These are phyloP conservation scores for Trichogramma evanescens DNA, from an alignment of 2,888 invertebrate genomes.

Conservation along the genomic window DNA sequence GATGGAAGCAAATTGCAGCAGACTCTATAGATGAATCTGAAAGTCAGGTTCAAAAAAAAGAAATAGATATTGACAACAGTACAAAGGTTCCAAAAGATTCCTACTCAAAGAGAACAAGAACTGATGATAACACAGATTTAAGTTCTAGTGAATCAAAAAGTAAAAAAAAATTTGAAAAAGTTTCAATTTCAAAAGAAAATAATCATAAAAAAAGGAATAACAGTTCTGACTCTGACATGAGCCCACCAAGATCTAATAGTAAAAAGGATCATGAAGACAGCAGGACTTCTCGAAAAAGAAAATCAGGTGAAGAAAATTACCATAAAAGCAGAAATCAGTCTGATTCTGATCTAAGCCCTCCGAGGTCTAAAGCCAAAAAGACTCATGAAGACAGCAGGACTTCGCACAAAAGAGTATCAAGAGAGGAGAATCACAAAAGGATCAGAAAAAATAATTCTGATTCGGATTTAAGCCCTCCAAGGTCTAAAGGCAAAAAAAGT, in stretches of 20 bases:
- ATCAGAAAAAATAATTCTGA: conserved; percentile 25
- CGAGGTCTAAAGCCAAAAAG: conserved; percentile 23
- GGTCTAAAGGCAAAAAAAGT: conserved; percentile 27
- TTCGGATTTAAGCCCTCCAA: conserved; percentile 35
- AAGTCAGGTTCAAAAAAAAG: too few species aligned
- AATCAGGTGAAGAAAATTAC: background rate
- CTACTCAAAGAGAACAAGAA: too few species aligned
- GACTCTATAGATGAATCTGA: too few species aligned
- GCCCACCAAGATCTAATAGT: conserved; percentile 17
- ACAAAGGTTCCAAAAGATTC: too few species aligned
- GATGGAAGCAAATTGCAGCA: conserved; percentile 44
- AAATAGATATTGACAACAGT: too few species aligned
- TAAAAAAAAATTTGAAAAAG: conserved; percentile 34
- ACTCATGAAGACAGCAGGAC: conserved; percentile 6
- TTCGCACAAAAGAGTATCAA: conserved; percentile 14
- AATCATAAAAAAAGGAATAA: background rate
- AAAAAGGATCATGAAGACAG: conserved; percentile 19
- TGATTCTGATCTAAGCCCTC: conserved; percentile 24
- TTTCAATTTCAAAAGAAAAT: conserved; percentile 16
- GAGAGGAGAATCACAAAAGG: conserved; percentile 27
- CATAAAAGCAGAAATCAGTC: conserved; percentile 17
- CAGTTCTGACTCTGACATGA: conserved; percentile 16
- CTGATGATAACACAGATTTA: too few species aligned
- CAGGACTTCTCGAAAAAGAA: conserved; percentile 7
- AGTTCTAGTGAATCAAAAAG: too few species aligned